phyloP scores from a whole-genome alignment of 2,797 vertebrate species.

The Periparus ater region DNA sequence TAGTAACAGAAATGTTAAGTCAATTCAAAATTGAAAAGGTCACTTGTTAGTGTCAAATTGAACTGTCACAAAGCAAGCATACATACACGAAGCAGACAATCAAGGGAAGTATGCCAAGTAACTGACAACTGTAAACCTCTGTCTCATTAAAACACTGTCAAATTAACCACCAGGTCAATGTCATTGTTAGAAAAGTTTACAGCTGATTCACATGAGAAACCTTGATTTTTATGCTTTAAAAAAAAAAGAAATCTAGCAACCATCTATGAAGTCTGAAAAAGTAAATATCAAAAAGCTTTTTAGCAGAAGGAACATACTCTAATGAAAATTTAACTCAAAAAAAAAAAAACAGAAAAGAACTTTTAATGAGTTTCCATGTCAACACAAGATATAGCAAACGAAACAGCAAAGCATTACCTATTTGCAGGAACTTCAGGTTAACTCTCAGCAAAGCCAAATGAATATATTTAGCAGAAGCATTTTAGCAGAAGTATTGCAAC shows the following conservation, averaged over 20 bases:
- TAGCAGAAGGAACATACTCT: not conserved
- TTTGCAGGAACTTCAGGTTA: not conserved
- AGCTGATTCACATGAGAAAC: not conserved
- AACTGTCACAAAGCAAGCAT: constrained; percentile 30
- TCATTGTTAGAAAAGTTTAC: constrained; percentile 18
- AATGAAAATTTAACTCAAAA: not conserved
- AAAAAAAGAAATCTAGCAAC: not conserved
- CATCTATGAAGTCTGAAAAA: not conserved
- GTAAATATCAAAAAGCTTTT: not conserved
- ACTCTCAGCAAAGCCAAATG: not conserved
- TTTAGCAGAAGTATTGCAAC: not conserved
- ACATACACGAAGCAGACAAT: constrained; percentile 38
- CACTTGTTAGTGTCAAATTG: constrained; percentile 53
- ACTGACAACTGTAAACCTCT: constrained; percentile 52
- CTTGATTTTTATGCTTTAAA: not conserved
- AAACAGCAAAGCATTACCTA: not conserved
- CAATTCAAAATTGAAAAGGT: constrained; percentile 62
- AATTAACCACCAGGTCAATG: constrained; percentile 43
- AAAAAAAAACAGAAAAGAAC: not conserved
- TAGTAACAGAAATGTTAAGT: constrained; percentile 39
- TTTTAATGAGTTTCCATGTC: not conserved
- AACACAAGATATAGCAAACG: not conserved
- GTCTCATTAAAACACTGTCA: constrained; percentile 48
- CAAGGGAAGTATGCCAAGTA: constrained; percentile 45
- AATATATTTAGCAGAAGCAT: not conserved